These are phyloP conservation scores for Pedetes capensis DNA, from an alignment of 2,113 vertebrate genomes.

Conservation along the genomic window DNA sequence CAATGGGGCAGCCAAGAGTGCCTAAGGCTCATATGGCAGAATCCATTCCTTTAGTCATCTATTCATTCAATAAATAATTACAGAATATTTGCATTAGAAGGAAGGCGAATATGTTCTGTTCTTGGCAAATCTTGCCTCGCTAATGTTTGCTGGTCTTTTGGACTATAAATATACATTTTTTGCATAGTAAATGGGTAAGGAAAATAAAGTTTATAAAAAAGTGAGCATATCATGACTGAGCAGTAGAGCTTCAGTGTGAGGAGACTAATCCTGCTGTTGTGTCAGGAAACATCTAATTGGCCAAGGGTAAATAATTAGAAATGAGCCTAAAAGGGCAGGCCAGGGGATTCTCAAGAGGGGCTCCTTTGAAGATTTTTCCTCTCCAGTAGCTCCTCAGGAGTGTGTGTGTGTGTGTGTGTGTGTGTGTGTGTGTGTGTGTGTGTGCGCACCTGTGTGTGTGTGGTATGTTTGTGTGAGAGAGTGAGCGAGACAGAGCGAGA, in stretches of 20 bases:
- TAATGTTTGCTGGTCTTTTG: constrained; percentile 32
- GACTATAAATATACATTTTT: not conserved
- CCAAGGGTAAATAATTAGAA: not conserved
- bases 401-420: not conserved
- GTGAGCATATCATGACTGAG: constrained; percentile 5
- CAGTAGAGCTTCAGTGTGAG: constrained; percentile 24
- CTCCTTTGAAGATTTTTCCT: constrained; percentile 10
- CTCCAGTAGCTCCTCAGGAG: not conserved
- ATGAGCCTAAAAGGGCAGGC: not conserved
- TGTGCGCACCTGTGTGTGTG: not conserved
- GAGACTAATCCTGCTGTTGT: not conserved
- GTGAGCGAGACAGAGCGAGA: not conserved
- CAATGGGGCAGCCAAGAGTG: not conserved
- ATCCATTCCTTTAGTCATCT: not conserved
- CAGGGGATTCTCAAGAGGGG: not conserved
- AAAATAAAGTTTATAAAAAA: constrained; percentile 14
- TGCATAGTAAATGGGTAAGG: not conserved
- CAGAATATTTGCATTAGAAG: not conserved
- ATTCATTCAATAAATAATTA: not conserved
- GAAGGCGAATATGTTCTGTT: not conserved
- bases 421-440: not conserved
- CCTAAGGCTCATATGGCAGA: not conserved
- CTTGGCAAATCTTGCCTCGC: not conserved
- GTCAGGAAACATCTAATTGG: not conserved
- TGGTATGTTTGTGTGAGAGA: not conserved